phyloP scores from a whole-genome alignment of 2,888 invertebrate genomes.

The Spodoptera littoralis region DNA sequence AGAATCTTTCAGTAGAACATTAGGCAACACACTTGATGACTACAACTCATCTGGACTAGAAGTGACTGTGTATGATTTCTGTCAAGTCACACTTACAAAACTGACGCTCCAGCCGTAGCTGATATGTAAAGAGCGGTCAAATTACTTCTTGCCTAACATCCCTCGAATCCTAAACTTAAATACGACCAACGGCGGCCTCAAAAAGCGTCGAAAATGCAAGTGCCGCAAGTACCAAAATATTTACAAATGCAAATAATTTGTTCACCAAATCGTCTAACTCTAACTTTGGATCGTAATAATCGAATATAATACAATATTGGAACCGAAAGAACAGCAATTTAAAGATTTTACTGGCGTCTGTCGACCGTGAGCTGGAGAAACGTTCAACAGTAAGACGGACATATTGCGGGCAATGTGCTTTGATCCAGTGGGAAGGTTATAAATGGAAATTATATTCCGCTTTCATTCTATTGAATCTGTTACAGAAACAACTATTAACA shows the following conservation, averaged over 20 bases:
- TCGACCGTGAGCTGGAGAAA: constrained; percentile 33
- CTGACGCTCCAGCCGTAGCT: constrained; percentile 25
- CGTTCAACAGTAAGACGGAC: not conserved
- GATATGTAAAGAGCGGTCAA: constrained; percentile 14
- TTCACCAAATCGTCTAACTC: constrained; percentile 67
- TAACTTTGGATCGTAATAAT: constrained; percentile 72
- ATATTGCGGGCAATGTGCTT: constrained; percentile 1
- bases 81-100: constrained; percentile 28
- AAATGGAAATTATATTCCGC: too few species aligned
- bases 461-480: too few species aligned
- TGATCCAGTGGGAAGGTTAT: too few species aligned
- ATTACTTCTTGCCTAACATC: constrained; percentile 23
- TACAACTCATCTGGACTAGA: constrained; percentile 47
- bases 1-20: constrained; percentile 25
- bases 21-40: constrained; percentile 39
- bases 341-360: constrained; percentile 51
- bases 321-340: constrained; percentile 54
- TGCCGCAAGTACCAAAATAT: constrained; percentile 78
- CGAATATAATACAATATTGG: constrained; percentile 56
- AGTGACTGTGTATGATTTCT: constrained; percentile 29
- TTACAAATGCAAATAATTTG: constrained; percentile 73
- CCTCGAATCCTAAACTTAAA: constrained; percentile 21
- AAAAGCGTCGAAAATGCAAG: constrained; percentile 76
- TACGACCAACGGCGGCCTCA: constrained; percentile 63
- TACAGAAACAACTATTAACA: too few species aligned